Percentiles rank a stretch among this genome's conserved stretches.
Evolutionary conservation across 2,113 vertebrate genomes (phyloP).

Genomic region (Aspiorhynchus laticeps): DNA sequence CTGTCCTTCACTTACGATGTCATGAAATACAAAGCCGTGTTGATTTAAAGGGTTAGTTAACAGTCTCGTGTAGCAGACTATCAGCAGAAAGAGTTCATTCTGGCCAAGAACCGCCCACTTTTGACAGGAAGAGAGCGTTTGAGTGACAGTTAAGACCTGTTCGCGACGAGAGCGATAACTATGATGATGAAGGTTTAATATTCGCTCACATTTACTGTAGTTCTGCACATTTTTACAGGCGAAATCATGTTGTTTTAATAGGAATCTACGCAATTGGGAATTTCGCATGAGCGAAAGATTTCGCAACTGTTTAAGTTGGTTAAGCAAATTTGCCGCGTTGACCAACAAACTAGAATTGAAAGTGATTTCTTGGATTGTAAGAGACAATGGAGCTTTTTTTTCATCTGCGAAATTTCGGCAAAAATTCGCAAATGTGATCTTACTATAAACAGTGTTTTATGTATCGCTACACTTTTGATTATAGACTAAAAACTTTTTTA

Average conservation of each 20-base stretch:
- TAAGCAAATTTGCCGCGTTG: too few relatives aligned
- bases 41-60: not conserved
- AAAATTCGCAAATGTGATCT: too few relatives aligned
- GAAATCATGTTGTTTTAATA: too few relatives aligned
- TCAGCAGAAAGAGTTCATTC: not conserved
- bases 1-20: not conserved
- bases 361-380: too few relatives aligned
- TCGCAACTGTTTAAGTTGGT: too few relatives aligned
- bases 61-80: not conserved
- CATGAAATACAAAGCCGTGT: not conserved
- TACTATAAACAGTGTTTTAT: too few relatives aligned
- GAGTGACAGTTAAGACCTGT: not conserved
- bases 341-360: too few relatives aligned
- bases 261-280: too few relatives aligned
- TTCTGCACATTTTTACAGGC: too few relatives aligned
- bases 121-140: not conserved
- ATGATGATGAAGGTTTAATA: not conserved
- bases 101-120: not conserved
- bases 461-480: too few relatives aligned
- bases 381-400: too few relatives aligned
- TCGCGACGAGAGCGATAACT: not conserved
- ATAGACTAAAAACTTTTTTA: not conserved
- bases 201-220: not conserved
- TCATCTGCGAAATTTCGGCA: fast-evolving
- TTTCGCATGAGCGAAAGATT: too few relatives aligned